phyloP scores from a whole-genome alignment of 1,140 invertebrate species.

The Marisa cornuarietis region DNA sequence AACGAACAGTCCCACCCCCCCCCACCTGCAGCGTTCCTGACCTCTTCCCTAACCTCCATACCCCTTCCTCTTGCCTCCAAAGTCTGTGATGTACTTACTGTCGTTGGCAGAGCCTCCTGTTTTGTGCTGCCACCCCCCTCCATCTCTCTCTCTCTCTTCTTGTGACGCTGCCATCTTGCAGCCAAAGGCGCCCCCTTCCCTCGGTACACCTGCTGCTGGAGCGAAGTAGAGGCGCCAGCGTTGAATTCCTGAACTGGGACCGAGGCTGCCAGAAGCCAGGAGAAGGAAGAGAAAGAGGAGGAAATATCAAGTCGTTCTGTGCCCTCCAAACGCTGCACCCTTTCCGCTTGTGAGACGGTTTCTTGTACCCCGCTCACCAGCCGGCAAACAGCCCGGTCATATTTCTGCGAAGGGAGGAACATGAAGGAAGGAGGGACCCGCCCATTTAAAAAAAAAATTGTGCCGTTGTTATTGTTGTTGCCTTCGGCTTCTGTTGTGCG shows the following conservation, averaged over 20 bases:
- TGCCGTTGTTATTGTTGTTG: too few species aligned
- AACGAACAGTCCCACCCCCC: neutral
- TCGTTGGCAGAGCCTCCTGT: neutral
- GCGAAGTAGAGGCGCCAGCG: neutral
- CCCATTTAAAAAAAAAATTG: too few species aligned
- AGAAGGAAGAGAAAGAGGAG: neutral
- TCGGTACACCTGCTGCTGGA: neutral
- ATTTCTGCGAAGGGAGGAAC: too few species aligned
- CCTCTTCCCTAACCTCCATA: neutral
- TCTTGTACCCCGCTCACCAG: too few species aligned
- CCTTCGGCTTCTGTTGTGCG: too few species aligned
- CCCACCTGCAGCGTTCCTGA: neutral
- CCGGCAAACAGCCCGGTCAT: too few species aligned
- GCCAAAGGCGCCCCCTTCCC: neutral
- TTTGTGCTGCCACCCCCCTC: neutral
- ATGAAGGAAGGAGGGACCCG: too few species aligned
- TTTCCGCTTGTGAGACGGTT: neutral
- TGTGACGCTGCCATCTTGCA: neutral
- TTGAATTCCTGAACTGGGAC: neutral
- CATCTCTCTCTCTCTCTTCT: neutral
- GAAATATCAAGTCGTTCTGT: neutral
- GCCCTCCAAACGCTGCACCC: neutral
- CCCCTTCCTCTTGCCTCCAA: neutral
- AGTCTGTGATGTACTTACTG: neutral
- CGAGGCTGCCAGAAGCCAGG: neutral